Base-by-base conservation (phyloP, 2,888 invertebrate species). In the Cistogaster globosa region DNA sequence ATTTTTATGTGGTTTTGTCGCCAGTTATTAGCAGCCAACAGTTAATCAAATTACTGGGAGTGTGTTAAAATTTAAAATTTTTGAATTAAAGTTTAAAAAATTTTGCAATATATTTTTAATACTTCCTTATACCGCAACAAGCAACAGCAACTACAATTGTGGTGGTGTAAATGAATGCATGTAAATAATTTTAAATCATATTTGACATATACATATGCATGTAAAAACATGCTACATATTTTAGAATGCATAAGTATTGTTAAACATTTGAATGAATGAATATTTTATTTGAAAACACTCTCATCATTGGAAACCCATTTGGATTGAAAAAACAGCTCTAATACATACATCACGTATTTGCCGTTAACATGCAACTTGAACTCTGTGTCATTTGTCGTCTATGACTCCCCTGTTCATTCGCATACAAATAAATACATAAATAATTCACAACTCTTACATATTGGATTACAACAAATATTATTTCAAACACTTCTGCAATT, bases 371-470 rank as follows among this genome's bases (percentile, higher is more conserved):
- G 80, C 62, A 72, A 68, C 81, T 81, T 84, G 80, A 84, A 84
- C 81, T 81, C 79, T 71, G 57, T 81, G 81, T 81, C 84, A 84
- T 77, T 77, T 84, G 76, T 80, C 84, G 76, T 80, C 84, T 76
- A 80, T 84, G 71, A 80, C 55, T 71, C 65, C 45, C 67, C 55
- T 71, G 65, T 75, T 68, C 75, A 62, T 74, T 45, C 68, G 7
- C 51, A 53, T 60, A 69, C 68, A 48, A 22, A 57, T 26, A 78
- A 65, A 65, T 45, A 51, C 2, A 71, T 79, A 71, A 67, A 67
- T 71, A 79, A 72, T 72, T 62, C 38, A 60, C 32, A 71, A 60
- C 76, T 53, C 20, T 55, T 42, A 68, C 48, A 16, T 51, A 42
- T 58, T 51, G 36, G 45, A 63, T 22, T 48, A 57, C 20, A 71